Percentiles rank a stretch among this genome's conserved stretches.
These are phyloP conservation scores for Calephelis nemesis DNA, from an alignment of 1,140 invertebrate species.

Conservation along the genomic window DNA sequence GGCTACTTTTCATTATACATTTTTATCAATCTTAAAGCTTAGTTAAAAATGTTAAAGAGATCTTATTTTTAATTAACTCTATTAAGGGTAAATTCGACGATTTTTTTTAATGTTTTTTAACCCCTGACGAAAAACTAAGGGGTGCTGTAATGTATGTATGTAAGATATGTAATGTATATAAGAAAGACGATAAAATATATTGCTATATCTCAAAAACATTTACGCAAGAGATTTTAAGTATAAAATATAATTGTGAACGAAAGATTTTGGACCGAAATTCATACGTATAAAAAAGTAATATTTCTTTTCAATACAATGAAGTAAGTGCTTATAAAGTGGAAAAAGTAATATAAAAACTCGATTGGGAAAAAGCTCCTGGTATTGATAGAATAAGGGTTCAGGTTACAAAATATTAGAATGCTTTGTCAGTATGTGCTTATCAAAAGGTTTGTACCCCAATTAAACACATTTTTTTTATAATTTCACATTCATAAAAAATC, in stretches of 20 bases:
- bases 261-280: not conserved
- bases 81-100: too few relatives aligned
- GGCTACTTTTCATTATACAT: too few relatives aligned
- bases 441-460: conserved; percentile 23
- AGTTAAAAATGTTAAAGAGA: too few relatives aligned
- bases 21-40: too few relatives aligned
- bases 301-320: conserved; percentile 27
- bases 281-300: conserved; percentile 24
- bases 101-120: too few relatives aligned
- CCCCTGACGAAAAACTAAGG: too few relatives aligned
- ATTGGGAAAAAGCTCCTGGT: conserved; percentile 24
- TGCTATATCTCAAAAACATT: not conserved
- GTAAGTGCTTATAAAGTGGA: conserved; percentile 3
- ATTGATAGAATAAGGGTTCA: conserved; percentile 32
- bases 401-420: conserved; percentile 26
- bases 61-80: too few relatives aligned
- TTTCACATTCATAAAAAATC: too few relatives aligned
- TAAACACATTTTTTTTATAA: too few relatives aligned
- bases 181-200: conserved; percentile 12
- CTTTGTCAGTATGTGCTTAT: conserved; percentile 32
- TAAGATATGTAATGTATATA: conserved; percentile 20
- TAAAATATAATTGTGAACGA: conserved; percentile 25
- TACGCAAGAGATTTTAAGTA: not conserved
- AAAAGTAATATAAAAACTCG: conserved; percentile 28
- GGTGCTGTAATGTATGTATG: too few relatives aligned